Percentiles rank a stretch among this genome's conserved stretches.
Conservation (phyloP, 2,113 vertebrate genomes). For the Rissa tridactyla region DNA sequence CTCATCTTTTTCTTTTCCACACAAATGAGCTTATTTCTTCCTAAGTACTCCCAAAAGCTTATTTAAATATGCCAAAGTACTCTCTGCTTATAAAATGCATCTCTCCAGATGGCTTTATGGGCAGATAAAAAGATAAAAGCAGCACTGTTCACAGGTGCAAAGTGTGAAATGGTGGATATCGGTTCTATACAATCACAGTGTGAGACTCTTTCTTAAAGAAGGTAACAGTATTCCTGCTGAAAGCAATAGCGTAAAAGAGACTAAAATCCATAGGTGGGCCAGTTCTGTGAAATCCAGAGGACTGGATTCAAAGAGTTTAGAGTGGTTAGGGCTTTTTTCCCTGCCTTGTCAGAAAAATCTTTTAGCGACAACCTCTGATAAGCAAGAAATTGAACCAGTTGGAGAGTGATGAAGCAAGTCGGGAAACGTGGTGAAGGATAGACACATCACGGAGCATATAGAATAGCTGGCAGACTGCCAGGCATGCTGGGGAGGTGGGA, state of each 20-base stretch:
- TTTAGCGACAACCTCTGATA: background rate
- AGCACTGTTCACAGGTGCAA: background rate
- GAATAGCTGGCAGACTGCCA: background rate
- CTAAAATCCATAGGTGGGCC: background rate
- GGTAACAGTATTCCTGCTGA: background rate
- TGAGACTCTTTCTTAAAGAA: background rate
- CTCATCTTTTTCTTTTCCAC: background rate
- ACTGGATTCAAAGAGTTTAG: background rate
- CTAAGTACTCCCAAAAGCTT: background rate
- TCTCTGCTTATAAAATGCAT: background rate
- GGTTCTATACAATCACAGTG: background rate
- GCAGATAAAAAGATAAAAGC: background rate
- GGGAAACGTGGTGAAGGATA: background rate
- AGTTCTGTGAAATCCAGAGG: background rate
- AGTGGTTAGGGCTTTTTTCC: background rate
- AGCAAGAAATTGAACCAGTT: background rate
- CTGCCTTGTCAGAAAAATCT: background rate
- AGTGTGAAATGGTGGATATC: background rate
- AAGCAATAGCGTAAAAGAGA: background rate
- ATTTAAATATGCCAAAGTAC: background rate
- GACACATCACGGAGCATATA: background rate
- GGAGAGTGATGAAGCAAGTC: background rate
- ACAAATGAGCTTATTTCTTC: background rate
- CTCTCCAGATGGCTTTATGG: background rate
- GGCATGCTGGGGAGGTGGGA: background rate